Evolutionary conservation across 2,888 invertebrate genomes (phyloP), one percentile per base, ranked within the genome.

Genomic region (Cenopis cana): DNA sequence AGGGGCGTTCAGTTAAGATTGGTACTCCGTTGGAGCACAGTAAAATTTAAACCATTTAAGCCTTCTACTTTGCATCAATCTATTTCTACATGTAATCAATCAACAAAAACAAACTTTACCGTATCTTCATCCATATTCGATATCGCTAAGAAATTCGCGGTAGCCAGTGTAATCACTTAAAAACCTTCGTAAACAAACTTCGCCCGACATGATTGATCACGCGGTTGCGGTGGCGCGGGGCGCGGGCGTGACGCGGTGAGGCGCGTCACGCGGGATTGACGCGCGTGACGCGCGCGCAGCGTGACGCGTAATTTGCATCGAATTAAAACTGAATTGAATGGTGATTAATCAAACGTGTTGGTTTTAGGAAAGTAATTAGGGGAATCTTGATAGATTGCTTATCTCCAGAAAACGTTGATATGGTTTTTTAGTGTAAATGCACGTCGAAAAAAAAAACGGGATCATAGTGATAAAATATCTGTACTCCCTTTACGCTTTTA

Each of bases 251-350:
- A 33, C 33, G 50, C 33, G 33, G 17, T n/a, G 18, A 12, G 41
- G 41, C 62, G 50, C 36, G 33, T 50, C 50, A 52, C 62, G 29
- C 29, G 29, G 46, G 46, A 24, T 14, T 54, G 54, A 54, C 54
- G 24, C 36, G 36, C 33, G 57, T 18, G 38, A 57, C 57, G 57
- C 57, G 57, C 36, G 57, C 36, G 57, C 57, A 36, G 57, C 38
- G 36, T 64, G 69, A 69, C 69, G 41, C 57, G 50, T 57, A 56
- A 64, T 69, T 59, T 69, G 69, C 69, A 69, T 69, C 49, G 57
- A 55, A 69, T 69, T 69, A 69, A 69, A 61, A 17, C 61, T 38
- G 18, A 60, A n/a, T 60, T 56, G 20, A 17, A 18, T 10, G 10
- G 68, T 60, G 41, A 68, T 68, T 68, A 68, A 68, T 68, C 68